Conservation (phyloP, 2,888 invertebrate genomes). For the Netelia melanura region DNA sequence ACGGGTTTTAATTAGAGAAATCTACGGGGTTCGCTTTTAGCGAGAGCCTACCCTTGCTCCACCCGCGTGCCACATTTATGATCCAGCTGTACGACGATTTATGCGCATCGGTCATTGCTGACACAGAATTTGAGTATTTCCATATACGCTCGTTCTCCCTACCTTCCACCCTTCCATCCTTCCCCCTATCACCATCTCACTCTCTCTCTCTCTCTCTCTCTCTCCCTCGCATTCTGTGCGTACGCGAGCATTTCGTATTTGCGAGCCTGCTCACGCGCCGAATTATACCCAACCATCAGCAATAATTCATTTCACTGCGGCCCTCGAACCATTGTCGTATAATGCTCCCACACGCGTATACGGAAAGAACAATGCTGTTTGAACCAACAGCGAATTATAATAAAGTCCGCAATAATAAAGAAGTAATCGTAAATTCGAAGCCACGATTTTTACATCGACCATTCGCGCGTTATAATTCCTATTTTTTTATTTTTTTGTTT, state of each 20-base stretch:
- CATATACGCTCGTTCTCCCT: conserved; percentile 25
- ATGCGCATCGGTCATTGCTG: conserved; percentile 63
- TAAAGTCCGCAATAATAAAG: too few relatives aligned
- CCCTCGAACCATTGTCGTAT: conserved; percentile 21
- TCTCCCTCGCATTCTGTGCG: conserved; percentile 5
- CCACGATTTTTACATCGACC: too few relatives aligned
- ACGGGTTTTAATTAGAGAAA: conserved; percentile 65
- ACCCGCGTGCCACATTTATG: conserved; percentile 45
- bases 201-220: conserved; percentile 48
- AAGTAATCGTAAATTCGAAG: too few relatives aligned
- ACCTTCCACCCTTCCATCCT: not conserved
- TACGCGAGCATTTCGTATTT: not conserved
- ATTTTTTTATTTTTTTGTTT: too few relatives aligned
- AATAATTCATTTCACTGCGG: conserved; percentile 42
- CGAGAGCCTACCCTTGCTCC: not conserved
- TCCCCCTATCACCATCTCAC: conserved; percentile 4
- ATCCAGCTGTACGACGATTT: conserved; percentile 57
- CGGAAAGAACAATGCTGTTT: not conserved
- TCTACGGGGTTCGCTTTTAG: conserved; percentile 2
- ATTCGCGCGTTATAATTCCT: too few relatives aligned
- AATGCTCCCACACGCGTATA: not conserved
- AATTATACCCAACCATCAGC: conserved; percentile 51
- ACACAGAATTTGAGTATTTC: conserved; percentile 58
- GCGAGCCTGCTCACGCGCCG: conserved; percentile 29
- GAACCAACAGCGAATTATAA: too few relatives aligned